These are phyloP conservation scores for Phortica variegata DNA, from an alignment of 1,140 invertebrate species.

Conservation along the genomic window DNA sequence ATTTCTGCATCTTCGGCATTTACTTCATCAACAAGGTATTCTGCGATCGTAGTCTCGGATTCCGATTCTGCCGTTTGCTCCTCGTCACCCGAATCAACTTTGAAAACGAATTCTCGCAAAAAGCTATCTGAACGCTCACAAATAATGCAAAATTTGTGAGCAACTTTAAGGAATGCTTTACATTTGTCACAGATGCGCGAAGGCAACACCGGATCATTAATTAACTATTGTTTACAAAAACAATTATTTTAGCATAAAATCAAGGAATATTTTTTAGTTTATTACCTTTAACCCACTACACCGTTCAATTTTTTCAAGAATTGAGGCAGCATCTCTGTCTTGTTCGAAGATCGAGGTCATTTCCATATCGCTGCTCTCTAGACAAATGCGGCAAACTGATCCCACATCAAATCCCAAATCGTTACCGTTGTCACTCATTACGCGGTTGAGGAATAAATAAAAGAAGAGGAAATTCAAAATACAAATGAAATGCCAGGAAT, in stretches of 20 bases:
- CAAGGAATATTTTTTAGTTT: background rate
- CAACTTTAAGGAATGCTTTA: conserved; percentile 33
- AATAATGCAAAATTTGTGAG: conserved; percentile 45
- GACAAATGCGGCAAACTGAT: conserved; percentile 36
- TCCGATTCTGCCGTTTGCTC: background rate
- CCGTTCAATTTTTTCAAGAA: conserved; percentile 44
- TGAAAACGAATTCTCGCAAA: conserved; percentile 33
- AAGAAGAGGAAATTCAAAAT: too few species aligned
- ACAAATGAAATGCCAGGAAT: too few species aligned
- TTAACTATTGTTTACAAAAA: conserved; percentile 25
- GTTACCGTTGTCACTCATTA: too few species aligned
- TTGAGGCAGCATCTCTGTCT: conserved; percentile 15
- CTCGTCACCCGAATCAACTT: conserved; percentile 1
- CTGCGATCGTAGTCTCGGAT: too few species aligned
- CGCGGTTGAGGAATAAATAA: too few species aligned
- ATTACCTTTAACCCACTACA: conserved; percentile 39
- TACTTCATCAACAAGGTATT: too few species aligned
- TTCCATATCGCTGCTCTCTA: conserved; percentile 37
- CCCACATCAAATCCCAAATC: conserved; percentile 20
- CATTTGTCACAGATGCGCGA: conserved; percentile 39
- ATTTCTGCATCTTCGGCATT: too few species aligned
- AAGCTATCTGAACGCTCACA: conserved; percentile 44
- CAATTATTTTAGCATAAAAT: background rate
- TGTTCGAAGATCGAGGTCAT: conserved; percentile 45
- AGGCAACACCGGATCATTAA: conserved; percentile 25